These are phyloP conservation scores for Orchestes rusci DNA, from an alignment of 2,888 invertebrate genomes.

Conservation along the genomic window DNA sequence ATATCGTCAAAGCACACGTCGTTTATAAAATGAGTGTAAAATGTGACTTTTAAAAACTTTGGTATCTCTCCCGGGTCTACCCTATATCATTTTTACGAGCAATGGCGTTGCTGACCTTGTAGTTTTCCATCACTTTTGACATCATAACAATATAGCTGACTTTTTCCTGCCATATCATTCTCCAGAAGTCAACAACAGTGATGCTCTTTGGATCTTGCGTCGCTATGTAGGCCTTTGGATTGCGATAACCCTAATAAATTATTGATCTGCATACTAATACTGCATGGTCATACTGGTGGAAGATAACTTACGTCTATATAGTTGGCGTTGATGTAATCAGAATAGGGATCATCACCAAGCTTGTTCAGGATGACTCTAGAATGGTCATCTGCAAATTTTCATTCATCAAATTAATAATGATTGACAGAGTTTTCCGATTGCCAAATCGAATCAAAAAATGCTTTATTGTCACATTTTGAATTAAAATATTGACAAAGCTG, in stretches of 20 bases:
- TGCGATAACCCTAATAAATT: slow-evolving; percentile 36
- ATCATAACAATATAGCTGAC: slow-evolving; percentile 47
- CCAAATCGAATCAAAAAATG: no score
- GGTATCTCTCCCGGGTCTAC: no score
- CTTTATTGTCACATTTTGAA: no score
- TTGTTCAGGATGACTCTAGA: slow-evolving; percentile 44
- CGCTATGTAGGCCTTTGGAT: slow-evolving; percentile 38
- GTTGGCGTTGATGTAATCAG: slow-evolving; percentile 50
- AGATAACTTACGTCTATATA: slow-evolving; percentile 43
- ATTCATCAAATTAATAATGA: not conserved
- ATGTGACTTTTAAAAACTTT: not conserved
- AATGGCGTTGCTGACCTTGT: no score
- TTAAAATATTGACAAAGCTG: no score
- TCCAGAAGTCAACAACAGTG: slow-evolving; percentile 41
- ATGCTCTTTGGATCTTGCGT: slow-evolving; percentile 40
- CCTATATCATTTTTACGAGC: no score
- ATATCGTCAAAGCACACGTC: no score
- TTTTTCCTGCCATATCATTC: slow-evolving; percentile 46
- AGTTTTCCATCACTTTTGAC: slow-evolving; percentile 45
- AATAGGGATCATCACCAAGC: slow-evolving; percentile 36
- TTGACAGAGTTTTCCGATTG: no score
- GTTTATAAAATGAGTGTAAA: no score
- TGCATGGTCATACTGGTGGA: no score
- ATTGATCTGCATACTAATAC: no score
- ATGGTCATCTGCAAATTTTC: slow-evolving; percentile 34